phyloP scores from a whole-genome alignment of 2,797 vertebrate genomes.

The Bufotes viridis region DNA sequence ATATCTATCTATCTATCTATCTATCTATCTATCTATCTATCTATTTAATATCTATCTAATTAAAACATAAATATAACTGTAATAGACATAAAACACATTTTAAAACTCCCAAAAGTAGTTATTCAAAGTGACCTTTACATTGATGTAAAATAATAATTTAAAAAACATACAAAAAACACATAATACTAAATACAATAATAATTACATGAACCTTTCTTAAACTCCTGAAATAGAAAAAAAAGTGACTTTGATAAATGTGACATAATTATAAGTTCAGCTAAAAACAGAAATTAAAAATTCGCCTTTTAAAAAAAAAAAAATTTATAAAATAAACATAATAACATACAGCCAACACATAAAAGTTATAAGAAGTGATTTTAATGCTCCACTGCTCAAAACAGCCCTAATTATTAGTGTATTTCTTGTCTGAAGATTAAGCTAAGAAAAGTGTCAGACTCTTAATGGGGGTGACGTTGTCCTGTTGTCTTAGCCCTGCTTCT shows the following conservation, averaged over 20 bases:
- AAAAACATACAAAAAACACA: not conserved
- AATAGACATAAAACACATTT: too few relatives aligned
- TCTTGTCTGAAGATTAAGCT: constrained; percentile 53
- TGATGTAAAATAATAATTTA: too few relatives aligned
- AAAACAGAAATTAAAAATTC: not conserved
- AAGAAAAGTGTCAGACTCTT: constrained; percentile 76
- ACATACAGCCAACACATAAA: not conserved
- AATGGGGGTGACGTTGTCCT: constrained; percentile 76
- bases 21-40: too few relatives aligned
- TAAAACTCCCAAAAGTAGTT: too few relatives aligned
- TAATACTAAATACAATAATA: not conserved
- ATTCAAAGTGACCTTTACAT: too few relatives aligned
- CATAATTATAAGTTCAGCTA: too few relatives aligned
- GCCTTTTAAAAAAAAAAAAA: not conserved
- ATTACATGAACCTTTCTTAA: too few relatives aligned
- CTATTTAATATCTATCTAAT: too few relatives aligned
- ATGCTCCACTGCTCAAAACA: not conserved
- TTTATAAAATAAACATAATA: not conserved
- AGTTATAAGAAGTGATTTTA: not conserved
- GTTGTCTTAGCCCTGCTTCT: constrained; percentile 72
- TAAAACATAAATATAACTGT: too few relatives aligned
- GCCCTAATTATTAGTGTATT: constrained; percentile 32
- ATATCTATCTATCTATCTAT: too few relatives aligned
- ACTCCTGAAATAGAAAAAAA: not conserved
- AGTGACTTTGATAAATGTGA: not conserved